Base-by-base conservation (phyloP, 2,113 vertebrate species). In the Lucifuga dentata region DNA sequence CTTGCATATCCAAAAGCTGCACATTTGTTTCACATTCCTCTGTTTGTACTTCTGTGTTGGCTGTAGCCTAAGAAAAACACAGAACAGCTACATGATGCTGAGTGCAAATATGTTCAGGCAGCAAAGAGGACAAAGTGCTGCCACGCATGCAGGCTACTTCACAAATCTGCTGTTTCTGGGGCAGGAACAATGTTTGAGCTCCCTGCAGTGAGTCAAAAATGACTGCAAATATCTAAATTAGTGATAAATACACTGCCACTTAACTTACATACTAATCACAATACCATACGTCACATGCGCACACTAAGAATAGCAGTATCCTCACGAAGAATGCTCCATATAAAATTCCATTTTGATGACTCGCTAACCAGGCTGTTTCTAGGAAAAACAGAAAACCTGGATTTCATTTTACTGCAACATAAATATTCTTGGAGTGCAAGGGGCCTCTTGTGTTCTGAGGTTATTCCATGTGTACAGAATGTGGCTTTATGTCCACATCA, bases 201-300 rank as follows among this genome's bases (percentile, higher is more conserved):
- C 16, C 11, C 11, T 5, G 38, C 21, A 29, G 36, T 4, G 24
- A 16, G 46, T 65, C 16, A 1, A 35, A 43, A 36, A 24, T 11
- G 17, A 77, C 55, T 52, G 50, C 65, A 84, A 89, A 85, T 59
- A 78, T 87, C 87, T 87, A 45, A 60, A 51, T 41, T 12, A 8
- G 32, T 0, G 6, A 29, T 59, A 83, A 89, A 92, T 68, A 78
- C 52, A 41, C 23, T 32, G 44, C 80, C 67, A 71, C 64, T 81
- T 3, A 9, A 11, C 44, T 17, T 2, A 5, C 41, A n/a, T 11
- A 11, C 17, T 20, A 23, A 16, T 43, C 19, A 72, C 16, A 69
- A 17, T 43, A 36, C 12, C n/a, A n/a, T n/a, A n/a, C n/a, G n/a
- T n/a, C n/a, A n/a, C n/a, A n/a, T n/a, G n/a, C n/a, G n/a, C n/a